A percentile compares a stretch with the other conserved stretches of the same genome.
Evolutionary conservation across 53 echinoderm and acorn worm genomes (phyloP).

Genomic region (Echinometra lucunter): DNA sequence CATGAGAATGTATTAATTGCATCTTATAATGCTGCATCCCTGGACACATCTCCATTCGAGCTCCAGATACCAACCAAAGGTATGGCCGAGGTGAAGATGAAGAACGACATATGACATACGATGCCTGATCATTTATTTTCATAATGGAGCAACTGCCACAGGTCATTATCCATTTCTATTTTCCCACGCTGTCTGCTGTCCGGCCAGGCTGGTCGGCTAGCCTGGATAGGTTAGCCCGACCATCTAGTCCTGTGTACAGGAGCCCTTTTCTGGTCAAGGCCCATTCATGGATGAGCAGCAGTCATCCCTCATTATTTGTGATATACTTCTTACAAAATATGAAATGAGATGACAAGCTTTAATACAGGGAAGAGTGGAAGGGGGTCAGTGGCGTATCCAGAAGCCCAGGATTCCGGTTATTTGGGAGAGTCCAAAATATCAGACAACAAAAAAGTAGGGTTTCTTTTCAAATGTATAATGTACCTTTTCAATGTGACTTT

Average conservation of each 20-base stretch:
- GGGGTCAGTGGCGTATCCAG: too few relatives aligned
- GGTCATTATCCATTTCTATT: slow-evolving; percentile 48
- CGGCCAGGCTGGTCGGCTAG: neutral
- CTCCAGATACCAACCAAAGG: neutral
- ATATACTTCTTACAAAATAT: neutral
- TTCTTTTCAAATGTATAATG: too few relatives aligned
- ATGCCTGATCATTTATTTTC: slow-evolving; percentile 42
- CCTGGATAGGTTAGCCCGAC: too few relatives aligned
- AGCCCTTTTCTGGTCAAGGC: slow-evolving; percentile 12
- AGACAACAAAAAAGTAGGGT: too few relatives aligned
- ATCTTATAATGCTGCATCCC: neutral
- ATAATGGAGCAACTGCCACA: slow-evolving; percentile 37
- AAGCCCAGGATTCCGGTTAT: too few relatives aligned
- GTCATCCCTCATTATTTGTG: neutral
- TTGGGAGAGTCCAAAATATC: too few relatives aligned
- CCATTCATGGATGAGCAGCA: neutral
- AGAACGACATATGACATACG: neutral
- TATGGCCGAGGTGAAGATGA: slow-evolving; percentile 20
- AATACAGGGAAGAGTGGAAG: neutral
- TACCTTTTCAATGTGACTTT: too few relatives aligned
- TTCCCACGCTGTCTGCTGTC: slow-evolving; percentile 43
- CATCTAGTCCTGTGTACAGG: neutral
- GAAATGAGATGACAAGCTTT: neutral
- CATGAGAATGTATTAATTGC: slow-evolving; percentile 62
- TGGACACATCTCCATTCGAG: neutral